Percentiles rank a stretch among this genome's conserved stretches.
These are phyloP conservation scores for Eristalinus sepulchralis DNA, from an alignment of 2,888 invertebrate genomes.

Conservation along the genomic window DNA sequence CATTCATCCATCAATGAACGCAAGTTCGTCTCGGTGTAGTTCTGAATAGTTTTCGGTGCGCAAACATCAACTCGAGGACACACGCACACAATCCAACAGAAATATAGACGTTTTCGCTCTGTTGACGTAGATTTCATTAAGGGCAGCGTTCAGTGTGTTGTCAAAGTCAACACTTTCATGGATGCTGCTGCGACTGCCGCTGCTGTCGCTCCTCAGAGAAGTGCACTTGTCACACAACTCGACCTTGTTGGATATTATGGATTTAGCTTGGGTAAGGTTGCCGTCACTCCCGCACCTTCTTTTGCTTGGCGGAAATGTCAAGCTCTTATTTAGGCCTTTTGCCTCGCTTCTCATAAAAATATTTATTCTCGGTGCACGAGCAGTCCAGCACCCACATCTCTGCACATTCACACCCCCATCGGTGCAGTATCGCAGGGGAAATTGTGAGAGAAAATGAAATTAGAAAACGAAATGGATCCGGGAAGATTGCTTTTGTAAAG, in stretches of 20 bases:
- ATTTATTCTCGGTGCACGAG: constrained; percentile 25
- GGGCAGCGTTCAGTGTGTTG: constrained; percentile 54
- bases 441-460: neutral
- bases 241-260: constrained; percentile 61
- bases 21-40: neutral
- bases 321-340: constrained; percentile 58
- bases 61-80: constrained; percentile 39
- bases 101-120: neutral
- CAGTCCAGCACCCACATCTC: constrained; percentile 7
- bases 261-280: constrained; percentile 18
- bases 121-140: constrained; percentile 31
- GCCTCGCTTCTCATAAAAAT: constrained; percentile 34
- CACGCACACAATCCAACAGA: neutral
- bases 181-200: constrained; percentile 23
- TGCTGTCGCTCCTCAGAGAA: constrained; percentile 26
- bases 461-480: neutral
- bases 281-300: neutral
- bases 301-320: constrained; percentile 41
- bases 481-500: neutral
- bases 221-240: constrained; percentile 64
- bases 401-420: too few relatives aligned
- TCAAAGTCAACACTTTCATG: constrained; percentile 68
- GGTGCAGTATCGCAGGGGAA: neutral
- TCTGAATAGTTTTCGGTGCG: constrained; percentile 41
- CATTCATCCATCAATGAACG: neutral